Percentiles rank a stretch among this genome's conserved stretches.
Conservation (phyloP, 1,140 invertebrate species). For the Mylabris phalerata region DNA sequence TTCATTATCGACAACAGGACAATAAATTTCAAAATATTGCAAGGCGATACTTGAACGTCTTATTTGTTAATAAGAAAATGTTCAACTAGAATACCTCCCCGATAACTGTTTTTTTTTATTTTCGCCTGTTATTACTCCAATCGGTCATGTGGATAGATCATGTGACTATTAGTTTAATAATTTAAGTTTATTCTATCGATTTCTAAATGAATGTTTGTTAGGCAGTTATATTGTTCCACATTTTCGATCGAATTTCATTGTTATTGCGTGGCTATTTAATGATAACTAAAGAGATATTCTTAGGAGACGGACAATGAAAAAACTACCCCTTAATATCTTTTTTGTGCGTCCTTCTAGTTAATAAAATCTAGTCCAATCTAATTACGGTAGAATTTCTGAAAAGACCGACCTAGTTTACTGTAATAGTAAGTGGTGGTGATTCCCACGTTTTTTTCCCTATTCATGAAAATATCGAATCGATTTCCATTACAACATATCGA, state of each 20-base stretch:
- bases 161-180: constrained; percentile 35
- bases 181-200: constrained; percentile 32
- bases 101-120: neutral
- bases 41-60: neutral
- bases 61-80: neutral
- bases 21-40: neutral
- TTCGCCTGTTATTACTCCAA: neutral
- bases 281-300: neutral
- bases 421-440: too few species aligned
- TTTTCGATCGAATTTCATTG: constrained; percentile 5
- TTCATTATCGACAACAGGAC: neutral
- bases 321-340: neutral
- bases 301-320: neutral
- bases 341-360: neutral
- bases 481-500: too few species aligned
- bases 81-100: neutral
- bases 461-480: too few species aligned
- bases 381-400: too few species aligned
- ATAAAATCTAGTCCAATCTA: too few species aligned
- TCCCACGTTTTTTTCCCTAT: too few species aligned
- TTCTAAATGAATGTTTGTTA: constrained; percentile 6
- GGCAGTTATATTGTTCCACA: constrained; percentile 1
- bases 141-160: constrained; percentile 26
- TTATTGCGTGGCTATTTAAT: neutral
- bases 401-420: too few species aligned